Conservation (phyloP, 1,140 invertebrate species). For the Spodoptera litura region DNA sequence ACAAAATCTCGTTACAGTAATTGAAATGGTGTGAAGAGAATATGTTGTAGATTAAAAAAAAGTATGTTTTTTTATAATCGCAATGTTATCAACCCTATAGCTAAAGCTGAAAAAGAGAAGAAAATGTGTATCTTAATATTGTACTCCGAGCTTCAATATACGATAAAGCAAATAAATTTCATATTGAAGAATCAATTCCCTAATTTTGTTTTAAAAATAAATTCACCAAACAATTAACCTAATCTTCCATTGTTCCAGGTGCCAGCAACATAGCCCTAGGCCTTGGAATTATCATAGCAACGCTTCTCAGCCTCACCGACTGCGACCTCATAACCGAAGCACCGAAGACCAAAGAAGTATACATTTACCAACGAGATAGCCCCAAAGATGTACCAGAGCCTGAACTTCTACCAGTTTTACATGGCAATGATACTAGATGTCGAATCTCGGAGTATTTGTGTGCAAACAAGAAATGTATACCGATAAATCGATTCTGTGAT, state of each 20-base stretch:
- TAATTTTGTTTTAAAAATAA: too few species aligned
- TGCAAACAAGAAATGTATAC: slow-evolving; percentile 92
- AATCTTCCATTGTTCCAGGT: slow-evolving; percentile 70
- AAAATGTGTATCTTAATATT: too few species aligned
- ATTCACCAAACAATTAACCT: not conserved
- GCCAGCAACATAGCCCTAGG: slow-evolving; percentile 56
- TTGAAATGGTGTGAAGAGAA: not conserved
- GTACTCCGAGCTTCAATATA: too few species aligned
- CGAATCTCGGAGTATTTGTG: slow-evolving; percentile 93
- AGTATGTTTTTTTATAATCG: too few species aligned
- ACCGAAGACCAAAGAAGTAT: slow-evolving; percentile 53
- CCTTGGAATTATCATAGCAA: slow-evolving; percentile 63
- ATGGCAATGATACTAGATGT: slow-evolving; percentile 86
- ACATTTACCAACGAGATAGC: slow-evolving; percentile 65
- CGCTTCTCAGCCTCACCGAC: slow-evolving; percentile 66
- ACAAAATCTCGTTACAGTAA: not conserved
- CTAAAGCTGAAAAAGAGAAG: too few species aligned
- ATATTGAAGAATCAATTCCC: not conserved
- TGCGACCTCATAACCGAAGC: slow-evolving; percentile 71
- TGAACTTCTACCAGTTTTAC: slow-evolving; percentile 74
- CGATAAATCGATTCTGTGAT: slow-evolving; percentile 93
- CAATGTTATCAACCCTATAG: too few species aligned
- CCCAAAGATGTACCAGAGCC: slow-evolving; percentile 71
- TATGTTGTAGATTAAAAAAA: too few species aligned
- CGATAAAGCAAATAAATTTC: too few species aligned